phyloP scores from a whole-genome alignment of 2,113 vertebrate genomes.

The Peucedramus taeniatus region DNA sequence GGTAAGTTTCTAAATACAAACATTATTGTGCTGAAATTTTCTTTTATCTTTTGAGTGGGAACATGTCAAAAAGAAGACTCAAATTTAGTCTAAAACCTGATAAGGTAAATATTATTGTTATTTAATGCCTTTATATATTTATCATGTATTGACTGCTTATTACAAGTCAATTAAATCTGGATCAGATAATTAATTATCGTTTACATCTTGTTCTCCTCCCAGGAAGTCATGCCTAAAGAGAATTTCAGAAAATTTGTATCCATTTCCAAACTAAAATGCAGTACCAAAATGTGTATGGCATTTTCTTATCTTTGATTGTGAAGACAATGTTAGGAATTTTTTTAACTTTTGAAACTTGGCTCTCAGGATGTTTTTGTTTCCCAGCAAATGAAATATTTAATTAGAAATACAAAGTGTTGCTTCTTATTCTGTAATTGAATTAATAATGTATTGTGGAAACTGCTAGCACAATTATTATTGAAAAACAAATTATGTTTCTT shows the following conservation, averaged over 20 bases:
- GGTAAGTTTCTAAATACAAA: background rate
- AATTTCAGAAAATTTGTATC: background rate
- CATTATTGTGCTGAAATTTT: background rate
- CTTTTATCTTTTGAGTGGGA: background rate
- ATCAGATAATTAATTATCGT: background rate
- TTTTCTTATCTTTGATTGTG: background rate
- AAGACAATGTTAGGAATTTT: background rate
- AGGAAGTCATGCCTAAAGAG: background rate
- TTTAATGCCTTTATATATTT: background rate
- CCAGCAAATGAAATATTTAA: background rate
- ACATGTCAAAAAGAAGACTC: background rate
- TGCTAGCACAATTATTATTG: background rate
- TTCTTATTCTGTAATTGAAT: background rate
- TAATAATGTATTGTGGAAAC: slow-evolving; percentile 32
- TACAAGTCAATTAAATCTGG: background rate
- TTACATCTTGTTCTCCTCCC: background rate
- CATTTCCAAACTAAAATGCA: background rate
- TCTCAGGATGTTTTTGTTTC: background rate
- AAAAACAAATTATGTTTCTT: slow-evolving; percentile 13
- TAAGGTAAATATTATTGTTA: background rate
- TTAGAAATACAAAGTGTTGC: background rate
- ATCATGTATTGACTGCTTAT: background rate
- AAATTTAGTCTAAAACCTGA: background rate
- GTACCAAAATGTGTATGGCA: background rate
- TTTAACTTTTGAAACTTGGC: background rate